Percentiles rank a stretch among this genome's conserved stretches.
Conservation (phyloP, 1,140 invertebrate genomes). For the Metopolophium dirhodum region DNA sequence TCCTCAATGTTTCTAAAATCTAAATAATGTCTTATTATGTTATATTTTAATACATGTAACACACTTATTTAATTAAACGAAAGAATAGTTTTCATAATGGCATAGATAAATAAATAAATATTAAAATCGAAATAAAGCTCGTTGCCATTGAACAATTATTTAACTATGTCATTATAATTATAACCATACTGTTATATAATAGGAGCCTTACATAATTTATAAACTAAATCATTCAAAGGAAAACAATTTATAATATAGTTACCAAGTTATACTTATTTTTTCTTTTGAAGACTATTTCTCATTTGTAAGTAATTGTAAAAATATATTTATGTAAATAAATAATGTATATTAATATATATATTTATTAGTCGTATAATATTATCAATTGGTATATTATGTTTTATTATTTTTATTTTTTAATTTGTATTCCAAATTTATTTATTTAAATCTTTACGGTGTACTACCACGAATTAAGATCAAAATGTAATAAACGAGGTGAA, state of each 20-base stretch:
- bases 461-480: not conserved
- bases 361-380: not conserved
- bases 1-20: not conserved
- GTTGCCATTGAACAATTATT: not conserved
- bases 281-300: not conserved
- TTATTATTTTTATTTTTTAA: not conserved
- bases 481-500: not conserved
- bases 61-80: not conserved
- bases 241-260: not conserved
- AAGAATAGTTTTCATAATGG: not conserved
- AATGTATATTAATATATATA: no score
- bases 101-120: not conserved
- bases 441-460: not conserved
- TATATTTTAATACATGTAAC: not conserved
- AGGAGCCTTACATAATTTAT: not conserved
- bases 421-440: not conserved
- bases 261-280: not conserved
- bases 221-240: not conserved
- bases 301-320: not conserved
- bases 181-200: not conserved
- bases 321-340: not conserved
- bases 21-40: not conserved
- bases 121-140: not conserved
- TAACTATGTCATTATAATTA: not conserved
- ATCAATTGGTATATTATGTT: not conserved